Conservation (phyloP, 2,888 invertebrate species). For the Tyria jacobaeae region DNA sequence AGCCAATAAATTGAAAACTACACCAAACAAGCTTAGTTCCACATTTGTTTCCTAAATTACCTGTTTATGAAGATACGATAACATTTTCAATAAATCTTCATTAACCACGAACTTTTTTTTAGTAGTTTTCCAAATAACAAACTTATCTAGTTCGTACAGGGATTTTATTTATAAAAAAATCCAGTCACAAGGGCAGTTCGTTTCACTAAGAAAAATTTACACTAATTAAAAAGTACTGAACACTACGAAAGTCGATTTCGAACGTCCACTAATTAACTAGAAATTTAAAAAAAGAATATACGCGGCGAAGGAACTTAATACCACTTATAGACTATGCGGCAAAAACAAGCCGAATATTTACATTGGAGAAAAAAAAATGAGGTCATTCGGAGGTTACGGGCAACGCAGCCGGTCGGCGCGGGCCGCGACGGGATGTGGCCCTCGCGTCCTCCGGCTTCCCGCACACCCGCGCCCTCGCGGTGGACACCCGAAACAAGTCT, state of each 20-base stretch:
- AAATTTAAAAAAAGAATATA: slow-evolving; percentile 60
- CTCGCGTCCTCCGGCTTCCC: slow-evolving; percentile 57
- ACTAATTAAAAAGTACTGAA: slow-evolving; percentile 64
- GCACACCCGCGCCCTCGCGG: slow-evolving; percentile 54
- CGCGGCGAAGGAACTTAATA: slow-evolving; percentile 82
- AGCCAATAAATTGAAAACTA: slow-evolving; percentile 13
- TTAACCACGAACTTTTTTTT: slow-evolving; percentile 36
- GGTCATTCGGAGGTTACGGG: slow-evolving; percentile 86
- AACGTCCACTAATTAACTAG: slow-evolving; percentile 66
- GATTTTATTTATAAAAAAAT: slow-evolving; percentile 52
- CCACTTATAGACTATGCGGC: slow-evolving; percentile 86
- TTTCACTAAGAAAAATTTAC: slow-evolving; percentile 67
- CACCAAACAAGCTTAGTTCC: slow-evolving; percentile 9
- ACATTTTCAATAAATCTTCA: slow-evolving; percentile 32
- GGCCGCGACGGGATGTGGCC: slow-evolving; percentile 84
- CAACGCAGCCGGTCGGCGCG: slow-evolving; percentile 84
- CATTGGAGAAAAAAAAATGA: slow-evolving; percentile 86
- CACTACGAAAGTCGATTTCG: slow-evolving; percentile 64
- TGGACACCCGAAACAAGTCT: slow-evolving; percentile 58
- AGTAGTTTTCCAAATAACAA: slow-evolving; percentile 45
- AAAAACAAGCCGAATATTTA: slow-evolving; percentile 85
- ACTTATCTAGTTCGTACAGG: slow-evolving; percentile 54
- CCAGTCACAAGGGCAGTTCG: slow-evolving; percentile 59
- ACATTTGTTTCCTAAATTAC: slow-evolving; percentile 35
- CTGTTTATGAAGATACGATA: slow-evolving; percentile 35